Evolutionary conservation across 2,888 invertebrate species (phyloP), one percentile per base, ranked within the genome.

Genomic region (Galerucella calmariensis): DNA sequence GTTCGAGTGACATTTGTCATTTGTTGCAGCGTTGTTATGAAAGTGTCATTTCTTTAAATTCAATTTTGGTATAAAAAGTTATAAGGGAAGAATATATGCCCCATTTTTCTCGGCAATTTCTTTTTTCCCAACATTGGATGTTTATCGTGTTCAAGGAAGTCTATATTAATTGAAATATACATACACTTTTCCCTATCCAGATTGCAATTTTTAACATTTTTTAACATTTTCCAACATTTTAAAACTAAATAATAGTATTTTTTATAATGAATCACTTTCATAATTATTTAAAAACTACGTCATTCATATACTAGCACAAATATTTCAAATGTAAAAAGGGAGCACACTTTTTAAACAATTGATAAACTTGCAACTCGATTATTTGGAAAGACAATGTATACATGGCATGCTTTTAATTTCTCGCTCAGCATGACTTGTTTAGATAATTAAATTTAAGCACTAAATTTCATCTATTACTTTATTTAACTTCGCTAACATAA

Each of bases 381-480:
- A 12, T 11, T 61, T 27, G 27, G 35, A 35, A 53, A 67, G 67
- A 58, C 41, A 58, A 67, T 67, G n/a, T 56, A 44, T 58, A 58
- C 67, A 41, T 67, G 9, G 58, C 56, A 58, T 44, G 67, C 67
- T 67, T 67, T 11, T 53, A n/a, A 24, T 35, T n/a, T 56, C 9
- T 66, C 11, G 6, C 12, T 67, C n/a, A 35, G 53, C 27, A 67
- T 67, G 5, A 35, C 56, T 53, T 67, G 11, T 58, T 16, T 67
- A 3, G 16, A 44, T 58, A 20, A 53, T 44, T 16, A 65, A 46
- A 16, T 58, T 8, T 41, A 41, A 41, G 8, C 41, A 69, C 61
- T 69, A 59, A 69, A 11, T 69, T 69, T 69, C 69, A 69, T 46
- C 12, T 67, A 27, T 58, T 53, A 12, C 9, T 27, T 56, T 48